A percentile compares a stretch with the other conserved stretches of the same genome.
phyloP scores from a whole-genome alignment of 2,797 vertebrate genomes.

The Simalia tracyae region DNA sequence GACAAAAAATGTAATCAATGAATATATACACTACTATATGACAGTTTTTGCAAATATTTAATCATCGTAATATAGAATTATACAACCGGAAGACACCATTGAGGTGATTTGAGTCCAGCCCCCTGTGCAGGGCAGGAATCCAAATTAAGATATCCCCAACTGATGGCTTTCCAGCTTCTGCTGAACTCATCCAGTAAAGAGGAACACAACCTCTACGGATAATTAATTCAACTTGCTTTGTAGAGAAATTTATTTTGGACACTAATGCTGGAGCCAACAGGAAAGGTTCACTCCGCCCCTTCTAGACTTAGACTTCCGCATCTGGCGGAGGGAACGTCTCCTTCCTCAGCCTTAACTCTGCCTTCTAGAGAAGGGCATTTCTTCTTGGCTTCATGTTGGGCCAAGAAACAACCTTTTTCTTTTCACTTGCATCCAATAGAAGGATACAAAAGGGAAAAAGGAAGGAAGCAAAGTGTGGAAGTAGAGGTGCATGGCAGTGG shows the following conservation, averaged over 20 bases:
- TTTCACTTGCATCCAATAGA: not conserved
- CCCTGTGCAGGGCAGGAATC: not conserved
- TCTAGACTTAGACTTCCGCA: not conserved
- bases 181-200: not conserved
- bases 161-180: not conserved
- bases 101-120: not conserved
- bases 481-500: not conserved
- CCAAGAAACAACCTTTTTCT: not conserved
- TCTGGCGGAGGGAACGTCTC: not conserved
- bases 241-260: not conserved
- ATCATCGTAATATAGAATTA: too few species aligned
- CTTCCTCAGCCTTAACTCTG: not conserved
- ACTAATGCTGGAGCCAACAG: not conserved
- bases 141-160: not conserved
- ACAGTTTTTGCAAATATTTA: too few species aligned
- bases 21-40: not conserved
- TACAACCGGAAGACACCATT: too few species aligned
- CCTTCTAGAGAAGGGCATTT: not conserved
- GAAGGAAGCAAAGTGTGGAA: not conserved
- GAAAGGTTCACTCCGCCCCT: not conserved
- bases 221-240: not conserved
- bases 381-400: not conserved
- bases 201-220: not conserved
- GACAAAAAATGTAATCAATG: not conserved
- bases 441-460: not conserved